Evolutionary conservation across 2,797 vertebrate species (phyloP), one percentile per base, ranked within the genome.

Genomic region (Sylvia borin): DNA sequence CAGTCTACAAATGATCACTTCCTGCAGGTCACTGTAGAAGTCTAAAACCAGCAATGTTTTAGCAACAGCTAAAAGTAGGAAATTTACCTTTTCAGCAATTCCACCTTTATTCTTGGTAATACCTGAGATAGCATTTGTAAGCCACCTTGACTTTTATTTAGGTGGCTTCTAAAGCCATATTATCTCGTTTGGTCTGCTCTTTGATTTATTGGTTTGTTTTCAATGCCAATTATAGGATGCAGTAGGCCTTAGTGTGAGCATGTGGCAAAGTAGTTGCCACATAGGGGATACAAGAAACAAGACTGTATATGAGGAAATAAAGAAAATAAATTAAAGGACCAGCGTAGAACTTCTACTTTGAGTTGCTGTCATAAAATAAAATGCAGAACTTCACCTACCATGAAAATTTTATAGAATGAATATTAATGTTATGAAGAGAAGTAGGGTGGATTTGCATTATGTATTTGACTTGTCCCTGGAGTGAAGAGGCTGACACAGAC

Each of bases 401-500:
- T 94, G 42, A 96, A 95, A 93, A 88, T 95, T 94, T 96, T 88
- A 94, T 92, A 67, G 83, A 95, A 94, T 97, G 34, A 97, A 95
- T 96, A 95, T 95, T 96, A 93, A 96, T 93, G 67, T 70, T 74
- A 67, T 38, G 83, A 96, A 88, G 76, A 91, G 74, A 96, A 92
- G 88, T 79, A 90, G 77, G 74, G 47, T 86, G 72, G 85, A 96
- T 95, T 96, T 96, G 91, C 93, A 95, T 97, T 97, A 96, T 95
- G 91, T 88, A 96, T 96, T 93, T 88, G 50, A 27, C 84, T 93
- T 34, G 55, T 96, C 91, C 79, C 94, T 85, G 75, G 92, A 95
- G 95, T 16, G 0, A 89, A 77, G 80, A 95, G 65, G 76, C 80
- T 95, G 83, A 94, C 80, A 95, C 50, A 90, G 88, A 67, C 83